A percentile compares a stretch with the other conserved stretches of the same genome.
Evolutionary conservation across 2,888 invertebrate genomes (phyloP).

Genomic region (Labia minor): DNA sequence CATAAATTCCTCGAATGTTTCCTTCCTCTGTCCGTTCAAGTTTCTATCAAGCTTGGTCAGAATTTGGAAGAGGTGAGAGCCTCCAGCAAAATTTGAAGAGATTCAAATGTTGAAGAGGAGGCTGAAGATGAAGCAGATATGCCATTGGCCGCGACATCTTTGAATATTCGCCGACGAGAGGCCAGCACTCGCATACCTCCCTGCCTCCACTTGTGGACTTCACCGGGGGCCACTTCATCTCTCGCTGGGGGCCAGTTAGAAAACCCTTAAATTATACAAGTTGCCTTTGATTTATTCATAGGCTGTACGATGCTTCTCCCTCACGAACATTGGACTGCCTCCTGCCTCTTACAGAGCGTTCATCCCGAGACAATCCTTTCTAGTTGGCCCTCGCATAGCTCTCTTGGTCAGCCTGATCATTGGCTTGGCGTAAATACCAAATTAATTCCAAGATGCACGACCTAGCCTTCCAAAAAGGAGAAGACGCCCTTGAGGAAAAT

Average conservation of each 20-base stretch:
- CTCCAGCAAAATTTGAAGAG: neutral
- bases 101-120: neutral
- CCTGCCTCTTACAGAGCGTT: neutral
- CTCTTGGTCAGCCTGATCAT: no score
- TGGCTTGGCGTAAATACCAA: no score
- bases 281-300: constrained; percentile 13
- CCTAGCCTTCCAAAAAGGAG: no score
- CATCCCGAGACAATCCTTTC: neutral
- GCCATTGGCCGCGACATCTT: constrained; percentile 8
- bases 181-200: neutral
- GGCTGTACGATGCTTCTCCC: neutral
- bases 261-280: constrained; percentile 8
- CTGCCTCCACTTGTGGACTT: neutral
- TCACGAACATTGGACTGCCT: neutral
- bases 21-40: no score
- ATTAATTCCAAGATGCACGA: no score
- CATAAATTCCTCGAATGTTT: no score
- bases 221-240: constrained; percentile 1
- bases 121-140: neutral
- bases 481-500: no score
- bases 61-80: no score
- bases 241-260: neutral
- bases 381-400: no score
- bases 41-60: no score
- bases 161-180: neutral